Conservation (phyloP, 2,797 vertebrate genomes). For the Acanthurus lineatus region DNA sequence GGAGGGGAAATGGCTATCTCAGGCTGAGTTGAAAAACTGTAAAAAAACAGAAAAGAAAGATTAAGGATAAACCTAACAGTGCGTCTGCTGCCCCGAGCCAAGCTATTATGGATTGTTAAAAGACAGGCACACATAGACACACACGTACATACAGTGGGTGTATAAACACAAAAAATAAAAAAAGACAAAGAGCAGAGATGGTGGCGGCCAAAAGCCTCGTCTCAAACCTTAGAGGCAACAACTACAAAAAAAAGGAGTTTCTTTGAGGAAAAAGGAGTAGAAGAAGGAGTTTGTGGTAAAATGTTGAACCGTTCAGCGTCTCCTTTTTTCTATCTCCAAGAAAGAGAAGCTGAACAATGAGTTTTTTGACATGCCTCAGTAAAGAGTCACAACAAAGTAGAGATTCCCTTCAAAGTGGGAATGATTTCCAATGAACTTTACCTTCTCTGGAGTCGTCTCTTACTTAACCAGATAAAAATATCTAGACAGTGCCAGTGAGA, state of each 20-base stretch:
- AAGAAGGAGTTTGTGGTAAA: slow-evolving; percentile 7
- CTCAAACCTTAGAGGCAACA: slow-evolving; percentile 14
- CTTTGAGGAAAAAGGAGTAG: slow-evolving; percentile 29
- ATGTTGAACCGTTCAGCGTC: slow-evolving; percentile 40
- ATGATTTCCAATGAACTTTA: slow-evolving; percentile 29
- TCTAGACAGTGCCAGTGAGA: slow-evolving; percentile 2
- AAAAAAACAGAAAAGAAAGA: slow-evolving; percentile 35
- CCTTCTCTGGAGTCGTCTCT: slow-evolving; percentile 37
- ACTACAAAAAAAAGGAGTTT: no score
- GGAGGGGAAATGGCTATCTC: slow-evolving; percentile 46
- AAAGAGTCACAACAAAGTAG: slow-evolving; percentile 38
- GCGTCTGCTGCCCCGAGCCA: slow-evolving; percentile 48
- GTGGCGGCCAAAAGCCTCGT: not conserved
- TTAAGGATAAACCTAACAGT: slow-evolving; percentile 51
- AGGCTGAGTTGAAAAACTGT: slow-evolving; percentile 62
- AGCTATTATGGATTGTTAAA: slow-evolving; percentile 60
- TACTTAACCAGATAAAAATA: slow-evolving; percentile 38
- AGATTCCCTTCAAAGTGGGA: slow-evolving; percentile 10
- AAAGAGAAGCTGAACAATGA: slow-evolving; percentile 14
- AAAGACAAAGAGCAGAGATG: slow-evolving; percentile 33
- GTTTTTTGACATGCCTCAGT: slow-evolving; percentile 11
- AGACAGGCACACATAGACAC: slow-evolving; percentile 25
- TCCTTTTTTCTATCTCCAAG: slow-evolving; percentile 7
- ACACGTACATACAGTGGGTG: not conserved
- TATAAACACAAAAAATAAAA: slow-evolving; percentile 17